phyloP scores from a whole-genome alignment of 1,140 invertebrate genomes.

The Delia radicum region DNA sequence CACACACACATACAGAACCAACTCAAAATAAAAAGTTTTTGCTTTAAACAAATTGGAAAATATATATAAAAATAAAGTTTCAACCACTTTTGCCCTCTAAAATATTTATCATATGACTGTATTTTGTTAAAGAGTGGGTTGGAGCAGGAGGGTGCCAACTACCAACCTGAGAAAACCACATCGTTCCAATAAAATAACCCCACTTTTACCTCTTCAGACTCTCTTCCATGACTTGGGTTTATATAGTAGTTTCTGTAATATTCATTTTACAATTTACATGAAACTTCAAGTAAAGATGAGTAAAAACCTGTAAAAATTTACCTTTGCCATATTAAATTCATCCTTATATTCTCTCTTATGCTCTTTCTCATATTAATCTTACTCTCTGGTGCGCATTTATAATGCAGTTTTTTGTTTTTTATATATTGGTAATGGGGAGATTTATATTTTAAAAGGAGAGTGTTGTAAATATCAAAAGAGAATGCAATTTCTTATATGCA shows the following conservation, averaged over 20 bases:
- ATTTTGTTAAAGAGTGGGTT: no score
- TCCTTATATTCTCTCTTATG: neutral
- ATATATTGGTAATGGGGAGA: neutral
- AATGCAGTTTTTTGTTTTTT: neutral
- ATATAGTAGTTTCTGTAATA: neutral
- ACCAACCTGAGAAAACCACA: neutral
- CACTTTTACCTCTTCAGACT: neutral
- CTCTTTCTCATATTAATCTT: neutral
- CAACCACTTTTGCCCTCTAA: constrained; percentile 20
- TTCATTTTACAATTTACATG: no score
- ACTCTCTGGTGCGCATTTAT: neutral
- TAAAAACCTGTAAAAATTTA: no score
- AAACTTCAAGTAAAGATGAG: no score
- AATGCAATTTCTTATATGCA: neutral
- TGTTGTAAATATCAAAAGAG: neutral
- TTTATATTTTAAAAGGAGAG: neutral
- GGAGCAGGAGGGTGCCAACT: no score
- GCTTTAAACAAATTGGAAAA: neutral
- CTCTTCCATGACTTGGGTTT: neutral
- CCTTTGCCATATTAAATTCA: neutral
- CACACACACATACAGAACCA: neutral
- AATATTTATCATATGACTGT: constrained; percentile 10
- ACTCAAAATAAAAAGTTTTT: neutral
- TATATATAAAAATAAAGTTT: neutral
- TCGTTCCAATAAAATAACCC: neutral